Base-by-base conservation (phyloP, 2,797 vertebrate genomes). In the Manis crassicaudata region DNA sequence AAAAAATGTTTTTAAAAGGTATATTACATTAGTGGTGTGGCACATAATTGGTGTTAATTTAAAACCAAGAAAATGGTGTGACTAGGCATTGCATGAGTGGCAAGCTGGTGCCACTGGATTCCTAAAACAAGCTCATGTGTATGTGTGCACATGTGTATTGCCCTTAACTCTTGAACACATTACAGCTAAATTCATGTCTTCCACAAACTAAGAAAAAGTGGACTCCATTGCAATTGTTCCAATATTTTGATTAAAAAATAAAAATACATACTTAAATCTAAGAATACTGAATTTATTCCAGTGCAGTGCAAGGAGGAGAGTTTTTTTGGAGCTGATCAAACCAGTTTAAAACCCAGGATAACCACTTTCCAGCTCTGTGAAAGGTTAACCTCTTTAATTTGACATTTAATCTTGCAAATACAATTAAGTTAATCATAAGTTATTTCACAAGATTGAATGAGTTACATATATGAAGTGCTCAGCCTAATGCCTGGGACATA, bases 101-200 rank as follows among this genome's bases (percentile, higher is more conserved):
- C 2, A 58, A 7, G 13, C 18, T 62, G 23, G 27, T 23, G 6
- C 8, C 23, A 17, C 6, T 23, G 23, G 25, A 3, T 40, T 52
- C 21, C 23, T 90, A 29, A 23, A 40, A 32, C 21, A 63, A 50
- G 23, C 4, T 68, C 32, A 70, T 11, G 3, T 56, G 37, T 40
- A 3, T 11, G 6, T 63, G 29, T 50, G 6, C 13, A 3, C 35
- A 6, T 0, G 0, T 6, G 10, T 14, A 3, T 7, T 46, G 11
- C 43, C 43, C 43, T 46, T 65, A 20, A 27, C 21, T 60, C 21
- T 9, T 23, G 40, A 65, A 18, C 0, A 35, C 6, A 20, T 6
- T 75, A 7, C 2, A 21, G 16, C 50, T 50, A 62, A 93, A 72
- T 29, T 35, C 40, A 46, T 20, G 9, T 63, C 67, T 88, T 93